Conservation (phyloP, 1,140 invertebrate genomes). For the Pogonus chalceus region DNA sequence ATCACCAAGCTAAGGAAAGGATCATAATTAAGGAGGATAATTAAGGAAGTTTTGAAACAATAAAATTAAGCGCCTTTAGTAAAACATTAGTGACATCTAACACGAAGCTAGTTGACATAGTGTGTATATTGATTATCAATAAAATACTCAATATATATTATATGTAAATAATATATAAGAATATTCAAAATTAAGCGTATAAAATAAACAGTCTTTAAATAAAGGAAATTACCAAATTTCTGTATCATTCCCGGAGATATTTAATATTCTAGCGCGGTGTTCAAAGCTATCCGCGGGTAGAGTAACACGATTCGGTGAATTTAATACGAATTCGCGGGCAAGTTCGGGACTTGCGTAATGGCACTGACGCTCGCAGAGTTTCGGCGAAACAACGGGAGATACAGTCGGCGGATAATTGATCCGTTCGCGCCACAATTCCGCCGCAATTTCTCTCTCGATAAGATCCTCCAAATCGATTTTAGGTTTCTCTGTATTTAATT, state of each 20-base stretch:
- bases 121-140: too few relatives aligned
- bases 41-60: too few relatives aligned
- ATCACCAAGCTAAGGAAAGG: constrained; percentile 24
- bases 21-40: background rate
- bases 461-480: constrained; percentile 35
- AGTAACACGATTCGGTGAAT: constrained; percentile 43
- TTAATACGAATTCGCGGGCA: constrained; percentile 33
- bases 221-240: constrained; percentile 73
- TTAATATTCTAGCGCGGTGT: constrained; percentile 41
- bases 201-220: too few relatives aligned
- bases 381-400: constrained; percentile 34
- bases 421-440: constrained; percentile 52
- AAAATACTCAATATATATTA: too few relatives aligned
- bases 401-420: constrained; percentile 60
- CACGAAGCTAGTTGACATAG: background rate
- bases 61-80: too few relatives aligned
- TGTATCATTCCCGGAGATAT: constrained; percentile 51
- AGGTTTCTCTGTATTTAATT: constrained; percentile 23
- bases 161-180: too few relatives aligned
- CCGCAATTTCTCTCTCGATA: constrained; percentile 47
- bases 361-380: constrained; percentile 23
- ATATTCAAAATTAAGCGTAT: too few relatives aligned
- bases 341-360: constrained; percentile 30
- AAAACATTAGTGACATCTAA: background rate
- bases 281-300: constrained; percentile 42